Conservation (phyloP, 2,797 vertebrate species). For the Acanthis flammea region DNA sequence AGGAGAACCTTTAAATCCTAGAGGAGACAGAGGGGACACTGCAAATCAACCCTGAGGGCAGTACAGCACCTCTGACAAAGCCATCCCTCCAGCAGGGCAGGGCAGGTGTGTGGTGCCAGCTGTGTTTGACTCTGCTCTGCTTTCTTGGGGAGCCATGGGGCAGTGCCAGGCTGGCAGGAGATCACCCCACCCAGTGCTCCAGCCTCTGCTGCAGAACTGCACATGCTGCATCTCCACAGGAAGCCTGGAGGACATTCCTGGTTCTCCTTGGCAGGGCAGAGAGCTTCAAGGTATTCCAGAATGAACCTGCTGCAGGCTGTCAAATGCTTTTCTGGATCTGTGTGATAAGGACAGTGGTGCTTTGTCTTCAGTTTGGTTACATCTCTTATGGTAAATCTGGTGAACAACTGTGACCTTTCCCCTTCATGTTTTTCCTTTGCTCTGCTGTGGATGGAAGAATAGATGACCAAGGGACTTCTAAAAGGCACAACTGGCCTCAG, state of each 20-base stretch:
- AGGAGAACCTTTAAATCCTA: neutral
- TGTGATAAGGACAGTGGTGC: neutral
- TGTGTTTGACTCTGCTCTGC: neutral
- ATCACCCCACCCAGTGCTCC: neutral
- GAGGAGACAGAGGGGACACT: neutral
- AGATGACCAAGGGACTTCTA: neutral
- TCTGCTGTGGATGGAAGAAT: neutral
- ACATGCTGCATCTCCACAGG: fast-evolving
- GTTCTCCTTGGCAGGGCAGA: neutral
- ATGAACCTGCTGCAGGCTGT: neutral
- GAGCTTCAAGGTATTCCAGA: neutral
- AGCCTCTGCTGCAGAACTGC: neutral
- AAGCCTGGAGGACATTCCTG: neutral
- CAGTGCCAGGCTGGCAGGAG: neutral
- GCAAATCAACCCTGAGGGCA: neutral
- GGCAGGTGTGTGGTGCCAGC: neutral
- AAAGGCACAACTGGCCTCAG: neutral
- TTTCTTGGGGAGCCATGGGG: fast-evolving
- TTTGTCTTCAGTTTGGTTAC: neutral
- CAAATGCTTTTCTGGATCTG: neutral
- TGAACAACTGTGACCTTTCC: neutral
- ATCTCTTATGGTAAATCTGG: neutral
- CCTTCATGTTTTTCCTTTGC: neutral
- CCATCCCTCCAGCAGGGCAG: neutral
- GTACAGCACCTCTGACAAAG: neutral